These are phyloP conservation scores for Drosophila tropicalis DNA, from an alignment of 1,140 invertebrate genomes.

Conservation along the genomic window DNA sequence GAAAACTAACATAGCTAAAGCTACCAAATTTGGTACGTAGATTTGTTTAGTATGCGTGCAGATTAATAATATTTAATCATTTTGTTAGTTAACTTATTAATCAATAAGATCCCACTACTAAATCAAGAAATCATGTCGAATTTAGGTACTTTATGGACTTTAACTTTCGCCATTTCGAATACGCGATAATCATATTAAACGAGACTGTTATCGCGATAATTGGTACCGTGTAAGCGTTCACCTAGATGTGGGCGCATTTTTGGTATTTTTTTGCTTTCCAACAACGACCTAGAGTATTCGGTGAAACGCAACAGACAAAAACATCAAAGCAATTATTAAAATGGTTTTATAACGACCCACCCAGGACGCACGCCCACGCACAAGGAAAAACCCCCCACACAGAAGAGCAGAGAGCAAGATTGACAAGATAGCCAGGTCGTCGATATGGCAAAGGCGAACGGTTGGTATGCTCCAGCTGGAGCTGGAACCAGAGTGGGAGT, in stretches of 20 bases:
- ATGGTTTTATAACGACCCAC: slow-evolving; percentile 55
- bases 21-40: too few species aligned
- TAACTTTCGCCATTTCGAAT: too few species aligned
- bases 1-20: too few species aligned
- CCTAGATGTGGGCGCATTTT: slow-evolving; percentile 5
- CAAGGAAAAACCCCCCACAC: slow-evolving; percentile 11
- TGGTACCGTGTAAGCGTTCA: not conserved
- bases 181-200: too few species aligned
- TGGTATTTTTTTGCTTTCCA: not conserved
- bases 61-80: too few species aligned
- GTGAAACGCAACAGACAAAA: slow-evolving; percentile 26
- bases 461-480: slow-evolving; percentile 39
- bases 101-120: too few species aligned
- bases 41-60: too few species aligned
- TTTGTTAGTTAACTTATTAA: too few species aligned
- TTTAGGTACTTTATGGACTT: too few species aligned
- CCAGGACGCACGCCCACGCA: slow-evolving; percentile 14
- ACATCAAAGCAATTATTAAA: slow-evolving; percentile 22
- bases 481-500: slow-evolving; percentile 24
- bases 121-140: too few species aligned
- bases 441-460: slow-evolving; percentile 57
- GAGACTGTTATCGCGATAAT: not conserved
- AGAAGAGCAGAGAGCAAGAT: not conserved
- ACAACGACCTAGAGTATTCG: not conserved
- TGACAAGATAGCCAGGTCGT: not conserved